These are phyloP conservation scores for Candidula unifasciata DNA, from an alignment of 2,888 invertebrate species.

Conservation along the genomic window DNA sequence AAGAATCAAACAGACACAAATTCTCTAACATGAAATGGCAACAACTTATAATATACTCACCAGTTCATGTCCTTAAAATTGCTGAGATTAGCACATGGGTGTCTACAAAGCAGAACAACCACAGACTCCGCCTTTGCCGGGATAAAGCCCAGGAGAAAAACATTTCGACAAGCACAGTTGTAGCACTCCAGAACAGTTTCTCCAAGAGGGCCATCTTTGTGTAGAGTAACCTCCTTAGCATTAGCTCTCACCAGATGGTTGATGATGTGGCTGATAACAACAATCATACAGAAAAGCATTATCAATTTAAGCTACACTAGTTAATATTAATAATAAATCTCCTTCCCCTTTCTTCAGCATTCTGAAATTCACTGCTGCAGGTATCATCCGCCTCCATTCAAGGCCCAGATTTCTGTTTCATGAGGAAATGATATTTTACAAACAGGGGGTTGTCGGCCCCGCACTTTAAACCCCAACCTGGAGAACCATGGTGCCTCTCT, in stretches of 20 bases:
- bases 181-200: conserved; percentile 99
- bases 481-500: too few species aligned
- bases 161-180: conserved; percentile 98
- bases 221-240: conserved; percentile 98
- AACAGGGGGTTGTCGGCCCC: too few species aligned
- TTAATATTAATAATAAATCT: too few species aligned
- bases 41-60: conserved; percentile 76
- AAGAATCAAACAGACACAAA: neutral
- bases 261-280: conserved; percentile 90
- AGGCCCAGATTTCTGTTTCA: too few species aligned
- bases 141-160: conserved; percentile 98
- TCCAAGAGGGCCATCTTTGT: conserved; percentile 97
- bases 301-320: too few species aligned
- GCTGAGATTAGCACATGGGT: conserved; percentile 98
- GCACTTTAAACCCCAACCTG: too few species aligned
- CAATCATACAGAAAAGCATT: neutral
- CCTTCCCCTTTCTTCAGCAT: too few species aligned
- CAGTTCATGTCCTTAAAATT: conserved; percentile 99
- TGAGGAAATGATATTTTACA: too few species aligned
- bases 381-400: too few species aligned
- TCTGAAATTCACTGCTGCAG: too few species aligned
- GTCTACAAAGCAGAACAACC: conserved; percentile 96
- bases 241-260: conserved; percentile 99
- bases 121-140: conserved; percentile 99
- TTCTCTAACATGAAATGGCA: too few species aligned